A percentile compares a stretch with the other conserved stretches of the same genome.
phyloP scores from a whole-genome alignment of 2,113 vertebrate species.

The Chionis minor region DNA sequence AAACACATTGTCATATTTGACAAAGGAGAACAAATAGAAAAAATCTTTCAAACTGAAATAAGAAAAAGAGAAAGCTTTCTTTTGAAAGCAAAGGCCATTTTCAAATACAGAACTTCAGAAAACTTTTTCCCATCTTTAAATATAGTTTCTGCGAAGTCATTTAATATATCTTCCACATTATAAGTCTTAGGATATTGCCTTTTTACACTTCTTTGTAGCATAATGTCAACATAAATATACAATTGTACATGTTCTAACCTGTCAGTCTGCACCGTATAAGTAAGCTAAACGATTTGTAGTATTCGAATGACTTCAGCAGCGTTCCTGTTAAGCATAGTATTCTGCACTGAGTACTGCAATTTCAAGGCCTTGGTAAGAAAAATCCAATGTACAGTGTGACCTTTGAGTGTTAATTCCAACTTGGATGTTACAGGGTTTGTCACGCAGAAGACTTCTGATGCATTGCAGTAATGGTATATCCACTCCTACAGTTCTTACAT shows the following conservation, averaged over 20 bases:
- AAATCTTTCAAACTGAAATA: not conserved
- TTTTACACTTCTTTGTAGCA: not conserved
- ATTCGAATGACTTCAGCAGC: not conserved
- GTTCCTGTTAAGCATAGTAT: not conserved
- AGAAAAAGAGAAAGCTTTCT: not conserved
- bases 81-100: not conserved
- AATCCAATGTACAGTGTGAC: not conserved
- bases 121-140: not conserved
- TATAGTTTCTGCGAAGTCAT: not conserved
- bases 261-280: not conserved
- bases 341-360: not conserved
- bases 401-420: not conserved
- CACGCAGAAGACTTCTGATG: not conserved
- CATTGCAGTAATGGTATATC: not conserved
- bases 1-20: not conserved
- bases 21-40: not conserved
- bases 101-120: not conserved
- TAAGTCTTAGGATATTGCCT: not conserved
- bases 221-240: not conserved
- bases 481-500: not conserved
- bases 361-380: not conserved
- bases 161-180: not conserved
- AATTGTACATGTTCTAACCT: not conserved
- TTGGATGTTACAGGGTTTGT: not conserved
- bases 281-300: not conserved